Percentiles rank a stretch among this genome's conserved stretches.
These are phyloP conservation scores for Papilio machaon DNA, from an alignment of 1,140 invertebrate genomes.

Conservation along the genomic window DNA sequence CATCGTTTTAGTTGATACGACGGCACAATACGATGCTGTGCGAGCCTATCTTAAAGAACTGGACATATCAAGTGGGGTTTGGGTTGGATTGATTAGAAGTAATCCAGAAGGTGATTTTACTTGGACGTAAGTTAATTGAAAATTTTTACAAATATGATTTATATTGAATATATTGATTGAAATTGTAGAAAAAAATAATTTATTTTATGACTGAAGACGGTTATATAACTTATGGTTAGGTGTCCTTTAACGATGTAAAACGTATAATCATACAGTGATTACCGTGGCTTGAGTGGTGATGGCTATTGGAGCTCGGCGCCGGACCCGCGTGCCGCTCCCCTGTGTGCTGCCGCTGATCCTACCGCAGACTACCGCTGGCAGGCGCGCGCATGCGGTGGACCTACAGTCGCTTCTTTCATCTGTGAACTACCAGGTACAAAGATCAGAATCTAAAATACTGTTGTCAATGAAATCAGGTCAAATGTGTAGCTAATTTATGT, in stretches of 20 bases:
- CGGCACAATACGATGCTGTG: constrained; percentile 88
- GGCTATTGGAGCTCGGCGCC: constrained; percentile 86
- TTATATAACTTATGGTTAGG: neutral
- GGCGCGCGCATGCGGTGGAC: constrained; percentile 86
- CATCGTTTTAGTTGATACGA: constrained; percentile 85
- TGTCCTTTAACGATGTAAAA: neutral
- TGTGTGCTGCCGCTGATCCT: constrained; percentile 87
- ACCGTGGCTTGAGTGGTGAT: constrained; percentile 83
- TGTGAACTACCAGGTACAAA: constrained; percentile 87
- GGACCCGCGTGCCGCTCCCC: constrained; percentile 73
- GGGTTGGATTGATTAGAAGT: constrained; percentile 88
- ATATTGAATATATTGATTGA: too few species aligned
- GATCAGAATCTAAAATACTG: neutral
- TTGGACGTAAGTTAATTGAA: constrained; percentile 85
- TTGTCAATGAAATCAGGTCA: neutral
- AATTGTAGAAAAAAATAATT: too few species aligned
- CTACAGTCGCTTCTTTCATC: constrained; percentile 87
- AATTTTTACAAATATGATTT: neutral
- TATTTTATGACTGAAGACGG: too few species aligned
- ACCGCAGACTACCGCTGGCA: constrained; percentile 88
- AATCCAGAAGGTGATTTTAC: constrained; percentile 85
- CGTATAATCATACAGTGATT: constrained; percentile 67
- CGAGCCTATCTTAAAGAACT: constrained; percentile 88
- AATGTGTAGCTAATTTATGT: neutral
- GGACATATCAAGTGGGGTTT: constrained; percentile 87